A percentile compares a stretch with the other conserved stretches of the same genome.
These are phyloP conservation scores for Mormyrops attenuatus DNA, from an alignment of 2,797 vertebrate genomes.

Conservation along the genomic window DNA sequence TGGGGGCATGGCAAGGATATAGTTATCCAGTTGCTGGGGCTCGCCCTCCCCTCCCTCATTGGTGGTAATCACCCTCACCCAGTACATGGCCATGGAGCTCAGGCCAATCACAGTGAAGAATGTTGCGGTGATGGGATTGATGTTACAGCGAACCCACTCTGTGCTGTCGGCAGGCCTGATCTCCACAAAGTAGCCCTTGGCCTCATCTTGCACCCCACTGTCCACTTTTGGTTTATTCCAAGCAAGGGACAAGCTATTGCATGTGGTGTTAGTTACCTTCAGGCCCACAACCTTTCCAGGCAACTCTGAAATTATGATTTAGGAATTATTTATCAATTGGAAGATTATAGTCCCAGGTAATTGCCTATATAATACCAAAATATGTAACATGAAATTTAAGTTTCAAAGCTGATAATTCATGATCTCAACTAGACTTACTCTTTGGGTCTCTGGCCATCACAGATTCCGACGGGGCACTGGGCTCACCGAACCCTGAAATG, in stretches of 20 bases:
- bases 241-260: conserved; percentile 63
- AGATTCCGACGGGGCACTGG: conserved; percentile 67
- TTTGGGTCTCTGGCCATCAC: conserved; percentile 65
- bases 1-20: conserved; percentile 50
- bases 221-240: conserved; percentile 68
- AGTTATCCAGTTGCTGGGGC: conserved; percentile 53
- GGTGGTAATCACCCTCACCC: conserved; percentile 65
- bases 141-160: conserved; percentile 70
- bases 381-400: not conserved
- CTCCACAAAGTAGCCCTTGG: conserved; percentile 75
- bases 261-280: conserved; percentile 63
- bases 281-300: conserved; percentile 68
- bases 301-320: conserved; percentile 53
- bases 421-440: conserved; percentile 56
- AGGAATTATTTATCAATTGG: not conserved
- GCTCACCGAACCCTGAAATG: conserved; percentile 67
- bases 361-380: not conserved
- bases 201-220: conserved; percentile 51
- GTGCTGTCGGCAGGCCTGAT: conserved; percentile 52
- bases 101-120: conserved; percentile 68
- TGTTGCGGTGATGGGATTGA: conserved; percentile 51
- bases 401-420: not conserved
- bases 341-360: not conserved
- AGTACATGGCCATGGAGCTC: conserved; percentile 58
- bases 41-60: conserved; percentile 63